Conservation (phyloP, 2,797 vertebrate genomes). For the Xenops minutus region DNA sequence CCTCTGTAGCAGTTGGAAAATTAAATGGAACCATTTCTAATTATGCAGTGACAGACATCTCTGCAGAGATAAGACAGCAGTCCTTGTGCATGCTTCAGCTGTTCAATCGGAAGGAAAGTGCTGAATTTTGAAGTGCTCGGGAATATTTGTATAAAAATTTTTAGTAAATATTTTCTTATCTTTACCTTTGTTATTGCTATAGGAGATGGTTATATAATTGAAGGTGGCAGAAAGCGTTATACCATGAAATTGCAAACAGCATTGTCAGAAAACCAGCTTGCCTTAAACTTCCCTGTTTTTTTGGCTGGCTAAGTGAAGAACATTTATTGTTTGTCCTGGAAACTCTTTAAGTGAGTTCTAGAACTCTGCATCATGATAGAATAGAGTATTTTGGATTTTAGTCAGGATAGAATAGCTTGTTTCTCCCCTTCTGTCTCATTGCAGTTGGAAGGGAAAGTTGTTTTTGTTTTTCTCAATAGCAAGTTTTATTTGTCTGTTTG, state of each 20-base stretch:
- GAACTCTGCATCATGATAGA: neutral
- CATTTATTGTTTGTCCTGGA: neutral
- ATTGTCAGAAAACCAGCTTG: neutral
- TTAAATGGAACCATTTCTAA: neutral
- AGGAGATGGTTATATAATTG: neutral
- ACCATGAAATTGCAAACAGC: neutral
- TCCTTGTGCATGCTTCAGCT: neutral
- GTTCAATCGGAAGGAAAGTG: neutral
- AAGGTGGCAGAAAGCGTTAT: neutral
- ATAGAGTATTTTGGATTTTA: neutral
- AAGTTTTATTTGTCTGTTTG: neutral
- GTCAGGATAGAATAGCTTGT: neutral
- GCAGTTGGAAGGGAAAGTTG: neutral
- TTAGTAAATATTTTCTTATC: neutral
- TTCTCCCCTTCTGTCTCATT: neutral
- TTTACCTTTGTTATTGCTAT: neutral
- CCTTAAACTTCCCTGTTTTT: neutral
- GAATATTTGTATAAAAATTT: neutral
- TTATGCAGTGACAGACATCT: constrained; percentile 12
- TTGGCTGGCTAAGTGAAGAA: neutral
- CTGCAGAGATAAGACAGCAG: neutral
- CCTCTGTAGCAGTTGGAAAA: neutral
- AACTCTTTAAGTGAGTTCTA: neutral
- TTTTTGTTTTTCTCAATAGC: neutral
- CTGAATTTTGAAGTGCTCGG: neutral